Base-by-base conservation (phyloP, 2,888 invertebrate genomes). In the Eupithecia abbreviata region DNA sequence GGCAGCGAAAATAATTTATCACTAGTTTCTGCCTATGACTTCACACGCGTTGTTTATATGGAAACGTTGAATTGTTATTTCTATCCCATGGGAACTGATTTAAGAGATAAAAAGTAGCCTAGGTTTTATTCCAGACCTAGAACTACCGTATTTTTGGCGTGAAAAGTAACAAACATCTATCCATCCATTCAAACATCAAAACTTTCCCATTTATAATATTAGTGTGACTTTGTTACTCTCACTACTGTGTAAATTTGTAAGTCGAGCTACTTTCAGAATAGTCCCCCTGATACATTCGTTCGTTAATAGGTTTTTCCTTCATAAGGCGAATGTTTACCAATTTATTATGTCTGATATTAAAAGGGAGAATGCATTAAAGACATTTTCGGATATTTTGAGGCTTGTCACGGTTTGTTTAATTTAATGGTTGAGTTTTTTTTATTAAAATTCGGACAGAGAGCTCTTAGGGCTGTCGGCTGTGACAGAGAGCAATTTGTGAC, bases 291-390 rank as follows among this genome's bases (percentile, higher is more conserved):
- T 94, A 94, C 93, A 92, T 94, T 93, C 89, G 90, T 88, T 91
- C 91, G 93, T 94, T 94, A 94, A 94, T 94, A 94, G 92, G 93
- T 93, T 93, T 93, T 94, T 90, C 92, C 92, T 93, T 93, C 94
- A 94, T 93, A 94, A 94, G 92, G 93, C 90, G 93, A 94, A 94
- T 94, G 93, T 88, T 93, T 92, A 93, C 94, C 93, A 93, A 94
- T 95, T 94, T 94, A 94, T 95, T 93, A 93, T 91, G 88, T 90
- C 86, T 89, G 89, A 93, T 94, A 94, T 94, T 94, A 94, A 94
- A 94, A 93, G 93, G 90, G 86, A 87, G 81, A 86, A 62, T 84
- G 85, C 88, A 86, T 89, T 90, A 91, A 83, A 82, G 87, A 86
- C 89, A 90, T 89, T 89, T 88, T 88, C 85, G 62, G 86, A 88